phyloP scores from a whole-genome alignment of 2,113 vertebrate species.

The Phrynocephalus versicolor region DNA sequence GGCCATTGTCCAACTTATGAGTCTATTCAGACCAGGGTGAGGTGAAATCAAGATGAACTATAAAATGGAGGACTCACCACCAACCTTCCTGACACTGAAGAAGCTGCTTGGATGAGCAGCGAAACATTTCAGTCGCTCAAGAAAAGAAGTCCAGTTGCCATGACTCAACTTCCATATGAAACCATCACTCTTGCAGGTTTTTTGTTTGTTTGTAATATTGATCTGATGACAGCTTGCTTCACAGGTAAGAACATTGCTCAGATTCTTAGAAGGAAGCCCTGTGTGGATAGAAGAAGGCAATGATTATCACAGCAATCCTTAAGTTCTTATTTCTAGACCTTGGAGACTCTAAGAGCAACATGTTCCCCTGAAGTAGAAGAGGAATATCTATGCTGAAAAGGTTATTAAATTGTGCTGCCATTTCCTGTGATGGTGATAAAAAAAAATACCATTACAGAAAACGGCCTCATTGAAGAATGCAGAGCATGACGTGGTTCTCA shows the following conservation, averaged over 20 bases:
- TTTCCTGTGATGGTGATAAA: neutral
- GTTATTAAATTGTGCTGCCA: constrained; percentile 31
- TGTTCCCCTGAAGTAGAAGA: constrained; percentile 23
- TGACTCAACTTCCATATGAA: too few relatives aligned
- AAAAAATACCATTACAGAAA: neutral
- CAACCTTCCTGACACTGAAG: too few relatives aligned
- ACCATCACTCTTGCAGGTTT: too few relatives aligned
- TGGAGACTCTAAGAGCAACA: constrained; percentile 28
- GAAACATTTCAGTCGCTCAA: too few relatives aligned
- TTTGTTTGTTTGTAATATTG: neutral
- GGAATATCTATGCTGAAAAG: constrained; percentile 26
- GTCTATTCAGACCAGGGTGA: too few relatives aligned
- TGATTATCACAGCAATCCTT: constrained; percentile 43
- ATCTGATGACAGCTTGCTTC: constrained; percentile 30
- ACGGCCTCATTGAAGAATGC: constrained; percentile 21
- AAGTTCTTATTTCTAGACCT: constrained; percentile 42
- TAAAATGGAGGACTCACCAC: too few relatives aligned
- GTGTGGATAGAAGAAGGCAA: constrained; percentile 38
- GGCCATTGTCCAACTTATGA: too few relatives aligned
- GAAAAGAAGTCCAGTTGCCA: too few relatives aligned
- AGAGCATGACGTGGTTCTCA: constrained; percentile 36
- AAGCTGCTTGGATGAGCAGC: too few relatives aligned
- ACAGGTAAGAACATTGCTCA: constrained; percentile 40
- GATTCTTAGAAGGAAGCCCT: constrained; percentile 13
- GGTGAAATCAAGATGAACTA: too few relatives aligned